phyloP scores from a whole-genome alignment of 2,797 vertebrate species.

The Falco novaeseelandiae region DNA sequence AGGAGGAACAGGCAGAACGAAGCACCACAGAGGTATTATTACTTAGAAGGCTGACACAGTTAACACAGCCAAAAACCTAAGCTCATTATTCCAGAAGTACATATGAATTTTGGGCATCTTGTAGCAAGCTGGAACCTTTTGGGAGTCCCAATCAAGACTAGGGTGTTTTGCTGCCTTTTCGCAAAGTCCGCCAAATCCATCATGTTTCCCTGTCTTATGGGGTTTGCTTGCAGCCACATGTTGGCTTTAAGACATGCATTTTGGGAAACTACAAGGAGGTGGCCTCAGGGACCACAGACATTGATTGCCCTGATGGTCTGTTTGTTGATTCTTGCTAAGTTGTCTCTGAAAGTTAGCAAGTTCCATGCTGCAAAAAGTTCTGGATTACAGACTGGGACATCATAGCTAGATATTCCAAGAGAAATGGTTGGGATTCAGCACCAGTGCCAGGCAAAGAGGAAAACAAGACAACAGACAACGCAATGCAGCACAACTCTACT shows the following conservation, averaged over 20 bases:
- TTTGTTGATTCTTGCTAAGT: neutral
- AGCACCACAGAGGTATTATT: neutral
- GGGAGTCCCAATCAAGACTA: rapidly evolving
- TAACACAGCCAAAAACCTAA: neutral
- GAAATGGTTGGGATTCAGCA: neutral
- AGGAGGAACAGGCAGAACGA: neutral
- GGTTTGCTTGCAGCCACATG: neutral
- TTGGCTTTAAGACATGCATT: neutral
- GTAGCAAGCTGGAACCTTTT: neutral
- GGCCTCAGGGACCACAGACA: neutral
- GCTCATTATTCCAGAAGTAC: neutral
- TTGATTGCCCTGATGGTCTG: neutral
- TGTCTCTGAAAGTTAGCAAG: neutral
- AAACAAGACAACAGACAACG: neutral
- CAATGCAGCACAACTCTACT: rapidly evolving
- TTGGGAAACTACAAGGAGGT: neutral
- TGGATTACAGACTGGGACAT: neutral
- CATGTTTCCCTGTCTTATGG: neutral
- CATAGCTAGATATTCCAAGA: neutral
- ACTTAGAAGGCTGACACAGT: neutral
- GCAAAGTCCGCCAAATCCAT: neutral
- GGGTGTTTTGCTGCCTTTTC: neutral
- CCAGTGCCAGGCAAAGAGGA: neutral
- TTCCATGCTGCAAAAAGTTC: neutral
- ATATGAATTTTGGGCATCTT: neutral